These are phyloP conservation scores for Cantharis rufa DNA, from an alignment of 2,888 invertebrate genomes.

Conservation along the genomic window DNA sequence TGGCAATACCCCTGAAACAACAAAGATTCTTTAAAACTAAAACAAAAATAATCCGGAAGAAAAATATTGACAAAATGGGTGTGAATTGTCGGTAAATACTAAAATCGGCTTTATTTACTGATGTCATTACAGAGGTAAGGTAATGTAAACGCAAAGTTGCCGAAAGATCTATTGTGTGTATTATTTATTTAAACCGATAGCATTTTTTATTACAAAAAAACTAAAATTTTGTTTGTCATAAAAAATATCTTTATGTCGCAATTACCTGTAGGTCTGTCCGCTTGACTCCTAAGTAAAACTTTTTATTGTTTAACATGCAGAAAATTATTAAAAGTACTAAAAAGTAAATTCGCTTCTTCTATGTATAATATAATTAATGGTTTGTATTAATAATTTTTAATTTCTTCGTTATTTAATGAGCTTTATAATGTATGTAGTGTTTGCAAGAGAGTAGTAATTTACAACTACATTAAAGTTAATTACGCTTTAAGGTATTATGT, in stretches of 20 bases:
- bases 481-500: slow-evolving; percentile 26
- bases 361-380: slow-evolving; percentile 8
- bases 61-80: slow-evolving; percentile 36
- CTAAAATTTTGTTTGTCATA: background rate
- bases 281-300: background rate
- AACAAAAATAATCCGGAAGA: slow-evolving; percentile 17
- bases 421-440: slow-evolving; percentile 20
- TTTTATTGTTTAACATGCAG: background rate
- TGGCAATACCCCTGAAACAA: slow-evolving; percentile 86
- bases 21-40: slow-evolving; percentile 28
- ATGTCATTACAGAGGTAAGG: slow-evolving; percentile 23
- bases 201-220: background rate
- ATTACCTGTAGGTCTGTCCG: background rate
- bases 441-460: slow-evolving; percentile 28
- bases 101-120: slow-evolving; percentile 33
- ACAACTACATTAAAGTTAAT: slow-evolving; percentile 34
- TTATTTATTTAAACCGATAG: background rate
- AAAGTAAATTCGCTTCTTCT: slow-evolving; percentile 6
- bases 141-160: slow-evolving; percentile 15
- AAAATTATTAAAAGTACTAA: background rate
- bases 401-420: slow-evolving; percentile 17
- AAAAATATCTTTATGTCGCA: background rate
- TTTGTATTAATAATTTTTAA: slow-evolving; percentile 10
- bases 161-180: slow-evolving; percentile 5
- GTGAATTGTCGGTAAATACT: slow-evolving; percentile 41